Conservation (phyloP, 2,888 invertebrate genomes). For the Mantis religiosa region DNA sequence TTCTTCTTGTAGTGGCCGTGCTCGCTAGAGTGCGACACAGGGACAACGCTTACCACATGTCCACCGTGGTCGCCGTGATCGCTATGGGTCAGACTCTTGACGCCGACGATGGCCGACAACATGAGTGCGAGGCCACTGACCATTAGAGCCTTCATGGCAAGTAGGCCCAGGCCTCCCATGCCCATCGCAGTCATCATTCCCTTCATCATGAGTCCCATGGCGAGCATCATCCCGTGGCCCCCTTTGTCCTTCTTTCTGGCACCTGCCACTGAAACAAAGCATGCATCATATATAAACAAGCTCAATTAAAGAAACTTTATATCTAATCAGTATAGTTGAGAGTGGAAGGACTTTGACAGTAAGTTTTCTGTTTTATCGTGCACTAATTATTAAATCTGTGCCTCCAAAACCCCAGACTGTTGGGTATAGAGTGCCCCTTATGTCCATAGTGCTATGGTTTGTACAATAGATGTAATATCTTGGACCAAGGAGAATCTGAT, state of each 20-base stretch:
- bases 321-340: no score
- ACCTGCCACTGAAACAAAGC: neutral
- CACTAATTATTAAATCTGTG: no score
- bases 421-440: no score
- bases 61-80: constrained; percentile 56
- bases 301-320: constrained; percentile 35
- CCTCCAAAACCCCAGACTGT: no score
- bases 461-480: no score
- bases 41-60: constrained; percentile 37
- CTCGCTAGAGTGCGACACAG: constrained; percentile 48
- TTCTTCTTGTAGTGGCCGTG: constrained; percentile 48
- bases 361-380: no score
- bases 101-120: constrained; percentile 69
- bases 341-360: no score
- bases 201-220: constrained; percentile 31
- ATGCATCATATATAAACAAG: neutral
- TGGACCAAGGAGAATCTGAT: no score
- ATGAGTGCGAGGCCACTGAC: constrained; percentile 69
- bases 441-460: no score
- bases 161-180: constrained; percentile 67
- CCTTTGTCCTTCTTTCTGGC: constrained; percentile 44
- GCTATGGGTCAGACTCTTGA: constrained; percentile 63
- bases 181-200: constrained; percentile 73
- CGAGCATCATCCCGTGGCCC: constrained; percentile 33
- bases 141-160: constrained; percentile 66